phyloP scores from a whole-genome alignment of 2,113 vertebrate genomes.

The Labeo catla region DNA sequence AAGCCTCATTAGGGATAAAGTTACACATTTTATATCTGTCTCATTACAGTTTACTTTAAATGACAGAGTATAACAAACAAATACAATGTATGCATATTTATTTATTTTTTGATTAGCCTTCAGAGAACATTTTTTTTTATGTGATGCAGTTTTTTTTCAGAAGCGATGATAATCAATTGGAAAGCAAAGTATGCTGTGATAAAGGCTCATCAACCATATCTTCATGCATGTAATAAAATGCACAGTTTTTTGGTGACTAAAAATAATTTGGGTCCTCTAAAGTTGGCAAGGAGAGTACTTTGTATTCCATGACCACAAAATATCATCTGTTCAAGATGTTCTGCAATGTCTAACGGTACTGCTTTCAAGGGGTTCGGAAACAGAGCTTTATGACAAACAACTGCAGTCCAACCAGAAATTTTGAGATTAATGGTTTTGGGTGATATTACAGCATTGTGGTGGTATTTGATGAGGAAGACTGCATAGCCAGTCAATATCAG shows the following conservation, averaged over 20 bases:
- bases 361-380: not conserved
- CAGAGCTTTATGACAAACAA: not conserved
- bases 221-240: not conserved
- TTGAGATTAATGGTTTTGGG: not conserved
- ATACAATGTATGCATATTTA: no score
- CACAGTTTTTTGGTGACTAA: not conserved
- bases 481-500: not conserved
- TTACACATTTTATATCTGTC: no score
- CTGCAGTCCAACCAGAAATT: not conserved
- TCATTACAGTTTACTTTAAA: no score
- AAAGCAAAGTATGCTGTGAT: not conserved
- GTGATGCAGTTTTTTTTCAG: not conserved
- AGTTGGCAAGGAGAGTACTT: not conserved
- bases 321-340: not conserved
- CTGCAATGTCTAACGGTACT: not conserved
- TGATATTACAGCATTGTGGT: constrained; percentile 2
- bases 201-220: not conserved
- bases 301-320: not conserved
- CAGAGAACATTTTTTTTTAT: not conserved
- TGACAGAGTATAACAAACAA: no score
- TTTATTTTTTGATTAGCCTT: not conserved
- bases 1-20: not conserved
- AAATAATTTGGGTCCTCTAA: not conserved
- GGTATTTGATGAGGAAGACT: not conserved
- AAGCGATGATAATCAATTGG: not conserved